A percentile compares a stretch with the other conserved stretches of the same genome.
Evolutionary conservation across 2,113 vertebrate species (phyloP).

Genomic region (Clarias gariepinus): DNA sequence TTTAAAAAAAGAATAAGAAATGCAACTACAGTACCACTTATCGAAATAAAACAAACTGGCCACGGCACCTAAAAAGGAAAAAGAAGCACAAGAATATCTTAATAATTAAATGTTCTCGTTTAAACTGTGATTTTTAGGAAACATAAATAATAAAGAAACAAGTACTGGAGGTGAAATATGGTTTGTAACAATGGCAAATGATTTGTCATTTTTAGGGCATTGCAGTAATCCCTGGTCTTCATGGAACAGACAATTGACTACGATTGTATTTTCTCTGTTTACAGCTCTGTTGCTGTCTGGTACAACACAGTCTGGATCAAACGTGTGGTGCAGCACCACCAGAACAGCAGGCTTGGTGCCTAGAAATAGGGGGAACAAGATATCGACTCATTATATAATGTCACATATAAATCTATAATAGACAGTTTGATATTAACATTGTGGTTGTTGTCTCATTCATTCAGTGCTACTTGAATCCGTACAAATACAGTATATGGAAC

Average conservation of each 20-base stretch:
- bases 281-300: constrained; percentile 28
- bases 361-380: background rate
- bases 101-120: too few species aligned
- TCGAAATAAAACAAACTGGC: too few species aligned
- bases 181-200: rapidly evolving
- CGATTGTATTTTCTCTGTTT: background rate
- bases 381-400: background rate
- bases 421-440: too few species aligned
- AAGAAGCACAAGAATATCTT: too few species aligned
- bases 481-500: too few species aligned
- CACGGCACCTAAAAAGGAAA: too few species aligned
- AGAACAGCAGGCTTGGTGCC: constrained; percentile 27
- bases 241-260: constrained; percentile 53
- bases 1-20: too few species aligned
- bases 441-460: too few species aligned
- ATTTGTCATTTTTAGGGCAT: background rate
- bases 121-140: too few species aligned
- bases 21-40: too few species aligned
- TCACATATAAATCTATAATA: background rate
- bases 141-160: background rate
- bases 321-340: constrained; percentile 21
- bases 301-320: constrained; percentile 1
- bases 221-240: constrained; percentile 19
- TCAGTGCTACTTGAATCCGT: too few species aligned
- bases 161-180: background rate